Conservation (phyloP, 2,113 vertebrate species). For the Ochotona curzoniae region DNA sequence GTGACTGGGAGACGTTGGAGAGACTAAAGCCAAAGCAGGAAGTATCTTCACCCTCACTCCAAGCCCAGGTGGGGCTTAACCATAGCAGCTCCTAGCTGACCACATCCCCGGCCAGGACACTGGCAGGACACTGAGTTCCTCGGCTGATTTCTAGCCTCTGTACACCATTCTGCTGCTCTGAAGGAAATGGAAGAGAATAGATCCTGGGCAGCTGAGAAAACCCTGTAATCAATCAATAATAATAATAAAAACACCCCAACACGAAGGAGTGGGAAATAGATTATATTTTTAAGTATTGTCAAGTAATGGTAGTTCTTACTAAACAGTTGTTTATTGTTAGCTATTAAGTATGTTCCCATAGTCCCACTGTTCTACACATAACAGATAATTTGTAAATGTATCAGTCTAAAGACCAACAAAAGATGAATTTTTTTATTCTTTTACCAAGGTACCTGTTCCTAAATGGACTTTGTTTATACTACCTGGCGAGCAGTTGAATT, state of each 20-base stretch:
- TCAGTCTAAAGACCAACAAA: conserved; percentile 16
- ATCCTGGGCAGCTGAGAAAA: background rate
- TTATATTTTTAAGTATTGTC: background rate
- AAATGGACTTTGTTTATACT: background rate
- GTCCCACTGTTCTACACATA: background rate
- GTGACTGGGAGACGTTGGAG: background rate
- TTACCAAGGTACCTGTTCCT: background rate
- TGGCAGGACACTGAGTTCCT: background rate
- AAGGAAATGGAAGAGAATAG: background rate
- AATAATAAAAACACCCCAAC: background rate
- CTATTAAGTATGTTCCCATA: background rate
- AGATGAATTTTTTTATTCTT: background rate
- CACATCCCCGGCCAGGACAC: rapidly evolving
- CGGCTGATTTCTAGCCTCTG: background rate
- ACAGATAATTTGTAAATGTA: conserved; percentile 16
- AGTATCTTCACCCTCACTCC: background rate
- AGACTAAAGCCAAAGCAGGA: background rate
- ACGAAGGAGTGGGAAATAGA: background rate
- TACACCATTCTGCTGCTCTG: background rate
- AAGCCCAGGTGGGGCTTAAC: background rate
- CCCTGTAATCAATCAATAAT: too few species aligned
- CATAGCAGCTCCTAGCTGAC: background rate
- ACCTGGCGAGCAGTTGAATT: background rate
- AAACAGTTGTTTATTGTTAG: background rate
- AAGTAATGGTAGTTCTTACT: background rate